phyloP scores from a whole-genome alignment of 2,888 invertebrate species.

The Xylota sylvarum region DNA sequence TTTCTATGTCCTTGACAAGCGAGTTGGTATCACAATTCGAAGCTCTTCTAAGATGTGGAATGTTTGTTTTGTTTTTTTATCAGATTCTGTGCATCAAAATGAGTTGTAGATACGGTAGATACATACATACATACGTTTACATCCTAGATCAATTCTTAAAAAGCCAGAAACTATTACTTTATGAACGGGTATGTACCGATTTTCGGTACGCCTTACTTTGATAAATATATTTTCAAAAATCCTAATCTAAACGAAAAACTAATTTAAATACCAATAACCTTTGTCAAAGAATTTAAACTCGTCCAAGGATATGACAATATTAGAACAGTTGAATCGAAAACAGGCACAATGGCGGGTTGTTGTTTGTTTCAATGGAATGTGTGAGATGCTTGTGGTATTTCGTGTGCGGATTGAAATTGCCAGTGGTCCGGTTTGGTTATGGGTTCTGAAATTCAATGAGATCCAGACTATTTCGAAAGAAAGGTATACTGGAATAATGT shows the following conservation, averaged over 20 bases:
- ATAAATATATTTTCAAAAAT: neutral
- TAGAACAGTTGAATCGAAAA: constrained; percentile 16
- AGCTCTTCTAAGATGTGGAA: too few species aligned
- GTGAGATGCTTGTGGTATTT: constrained; percentile 2
- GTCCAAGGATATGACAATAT: constrained; percentile 8
- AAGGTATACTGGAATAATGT: neutral
- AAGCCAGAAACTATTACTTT: too few species aligned
- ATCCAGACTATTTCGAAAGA: too few species aligned
- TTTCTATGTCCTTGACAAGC: too few species aligned
- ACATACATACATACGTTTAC: too few species aligned
- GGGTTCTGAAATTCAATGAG: neutral
- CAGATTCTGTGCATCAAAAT: too few species aligned
- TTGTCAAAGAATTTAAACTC: constrained; percentile 14
- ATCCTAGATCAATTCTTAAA: too few species aligned
- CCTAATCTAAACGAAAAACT: neutral
- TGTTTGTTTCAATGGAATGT: neutral
- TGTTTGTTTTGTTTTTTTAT: too few species aligned
- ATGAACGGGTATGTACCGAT: too few species aligned
- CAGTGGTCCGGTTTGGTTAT: constrained; percentile 3
- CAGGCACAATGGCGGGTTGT: neutral
- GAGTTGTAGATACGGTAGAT: too few species aligned
- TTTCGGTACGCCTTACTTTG: too few species aligned
- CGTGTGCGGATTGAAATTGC: constrained; percentile 4
- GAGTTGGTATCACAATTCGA: too few species aligned
- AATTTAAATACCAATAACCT: constrained; percentile 3